Evolutionary conservation across 2,888 invertebrate species (phyloP).

Genomic region (Anthophora plumipes): DNA sequence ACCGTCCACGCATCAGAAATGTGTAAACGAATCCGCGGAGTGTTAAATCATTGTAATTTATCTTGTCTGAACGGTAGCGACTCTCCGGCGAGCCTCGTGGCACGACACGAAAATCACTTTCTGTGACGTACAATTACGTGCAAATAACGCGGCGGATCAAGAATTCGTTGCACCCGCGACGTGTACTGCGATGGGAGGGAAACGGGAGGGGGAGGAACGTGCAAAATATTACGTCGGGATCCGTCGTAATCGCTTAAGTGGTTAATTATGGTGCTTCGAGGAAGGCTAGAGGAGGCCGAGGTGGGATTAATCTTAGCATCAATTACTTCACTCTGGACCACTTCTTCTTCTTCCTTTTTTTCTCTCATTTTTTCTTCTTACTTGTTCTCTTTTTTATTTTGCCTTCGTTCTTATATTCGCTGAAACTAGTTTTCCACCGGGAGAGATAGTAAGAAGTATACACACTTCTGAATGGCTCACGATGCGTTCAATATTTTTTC

Average conservation of each 20-base stretch:
- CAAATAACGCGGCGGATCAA: constrained; percentile 53
- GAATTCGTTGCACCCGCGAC: constrained; percentile 63
- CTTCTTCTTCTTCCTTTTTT: neutral
- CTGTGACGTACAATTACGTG: constrained; percentile 42
- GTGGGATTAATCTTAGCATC: constrained; percentile 75
- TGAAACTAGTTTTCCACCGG: constrained; percentile 59
- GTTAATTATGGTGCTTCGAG: constrained; percentile 78
- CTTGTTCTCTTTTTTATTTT: neutral
- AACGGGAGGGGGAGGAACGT: constrained; percentile 41
- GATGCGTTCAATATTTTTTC: constrained; percentile 33
- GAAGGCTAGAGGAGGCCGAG: constrained; percentile 74
- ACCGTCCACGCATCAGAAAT: constrained; percentile 8
- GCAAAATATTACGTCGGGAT: constrained; percentile 75
- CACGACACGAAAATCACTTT: constrained; percentile 58
- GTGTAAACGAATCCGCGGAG: constrained; percentile 47
- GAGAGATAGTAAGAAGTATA: too few species aligned
- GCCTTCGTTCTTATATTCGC: constrained; percentile 45
- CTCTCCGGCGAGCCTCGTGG: constrained; percentile 36
- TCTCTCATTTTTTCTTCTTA: neutral
- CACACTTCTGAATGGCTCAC: constrained; percentile 32
- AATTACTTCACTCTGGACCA: constrained; percentile 66
- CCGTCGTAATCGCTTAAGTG: constrained; percentile 79
- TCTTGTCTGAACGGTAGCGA: constrained; percentile 49
- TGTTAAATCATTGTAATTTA: constrained; percentile 59
- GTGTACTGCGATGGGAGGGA: neutral